These are phyloP conservation scores for Eupithecia vulgata DNA, from an alignment of 2,888 invertebrate genomes.

Conservation along the genomic window DNA sequence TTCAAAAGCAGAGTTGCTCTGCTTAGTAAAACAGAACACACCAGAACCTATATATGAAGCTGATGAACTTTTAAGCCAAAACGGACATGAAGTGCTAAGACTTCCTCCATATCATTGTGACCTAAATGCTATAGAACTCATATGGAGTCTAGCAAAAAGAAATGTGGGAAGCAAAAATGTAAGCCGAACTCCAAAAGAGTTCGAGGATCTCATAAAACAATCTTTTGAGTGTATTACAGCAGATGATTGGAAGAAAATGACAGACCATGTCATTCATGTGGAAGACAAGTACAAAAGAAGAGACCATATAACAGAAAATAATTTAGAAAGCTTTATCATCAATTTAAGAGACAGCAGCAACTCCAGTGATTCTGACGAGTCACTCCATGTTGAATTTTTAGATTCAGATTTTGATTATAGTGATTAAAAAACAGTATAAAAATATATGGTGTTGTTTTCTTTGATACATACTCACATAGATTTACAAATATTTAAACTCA, in stretches of 20 bases:
- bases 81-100: constrained; percentile 9
- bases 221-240: constrained; percentile 31
- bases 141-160: constrained; percentile 26
- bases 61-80: constrained; percentile 32
- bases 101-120: constrained; percentile 29
- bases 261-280: constrained; percentile 33
- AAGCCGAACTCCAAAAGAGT: constrained; percentile 17
- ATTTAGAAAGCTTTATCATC: too few species aligned
- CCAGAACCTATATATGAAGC: constrained; percentile 36
- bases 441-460: too few species aligned
- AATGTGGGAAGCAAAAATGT: constrained; percentile 39
- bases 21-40: constrained; percentile 39
- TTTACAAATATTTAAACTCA: too few species aligned
- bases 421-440: too few species aligned
- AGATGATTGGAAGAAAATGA: constrained; percentile 35
- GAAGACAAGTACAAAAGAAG: constrained; percentile 35
- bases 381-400: too few species aligned
- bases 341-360: too few species aligned
- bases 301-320: too few species aligned
- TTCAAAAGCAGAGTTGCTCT: constrained; percentile 41
- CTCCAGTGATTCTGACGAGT: too few species aligned
- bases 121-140: constrained; percentile 12
- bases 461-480: too few species aligned
- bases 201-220: constrained; percentile 26
- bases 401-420: too few species aligned